Evolutionary conservation across 2,113 vertebrate species (phyloP).

Genomic region (Hystrix cristata): DNA sequence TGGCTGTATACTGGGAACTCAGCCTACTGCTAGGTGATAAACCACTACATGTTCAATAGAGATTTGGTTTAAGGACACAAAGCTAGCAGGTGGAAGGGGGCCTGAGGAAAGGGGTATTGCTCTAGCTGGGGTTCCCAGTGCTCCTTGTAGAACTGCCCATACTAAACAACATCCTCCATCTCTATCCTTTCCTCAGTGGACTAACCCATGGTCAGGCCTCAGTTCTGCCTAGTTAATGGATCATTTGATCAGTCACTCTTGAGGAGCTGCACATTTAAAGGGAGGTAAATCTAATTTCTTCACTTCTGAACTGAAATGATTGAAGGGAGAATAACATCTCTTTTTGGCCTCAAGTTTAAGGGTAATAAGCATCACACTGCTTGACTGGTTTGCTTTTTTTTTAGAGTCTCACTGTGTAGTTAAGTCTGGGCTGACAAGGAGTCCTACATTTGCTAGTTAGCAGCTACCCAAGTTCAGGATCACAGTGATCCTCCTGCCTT

Average conservation of each 20-base stretch:
- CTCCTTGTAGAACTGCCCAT: constrained; percentile 2
- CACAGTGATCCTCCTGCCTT: background rate
- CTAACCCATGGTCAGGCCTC: constrained; percentile 25
- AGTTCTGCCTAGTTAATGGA: background rate
- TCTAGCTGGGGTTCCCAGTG: background rate
- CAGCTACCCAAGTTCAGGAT: too few species aligned
- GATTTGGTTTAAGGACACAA: background rate
- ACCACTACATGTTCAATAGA: background rate
- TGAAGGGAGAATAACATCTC: constrained; percentile 2
- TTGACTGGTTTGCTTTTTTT: constrained; percentile 11
- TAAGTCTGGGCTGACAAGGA: too few species aligned
- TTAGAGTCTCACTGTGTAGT: background rate
- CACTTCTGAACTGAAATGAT: constrained; percentile 2
- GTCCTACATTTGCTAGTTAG: too few species aligned
- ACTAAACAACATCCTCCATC: background rate
- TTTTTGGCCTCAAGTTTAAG: constrained; percentile 49
- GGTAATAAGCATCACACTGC: constrained; percentile 1
- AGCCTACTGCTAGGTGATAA: background rate
- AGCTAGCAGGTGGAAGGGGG: background rate
- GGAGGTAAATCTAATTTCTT: constrained; percentile 58
- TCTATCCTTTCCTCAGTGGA: background rate
- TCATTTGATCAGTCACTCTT: constrained; percentile 38
- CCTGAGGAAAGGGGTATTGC: constrained; percentile 17
- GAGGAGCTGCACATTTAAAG: background rate
- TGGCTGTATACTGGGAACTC: background rate